Conservation (phyloP, 2,797 vertebrate genomes). For the Diplodus puntazzo region DNA sequence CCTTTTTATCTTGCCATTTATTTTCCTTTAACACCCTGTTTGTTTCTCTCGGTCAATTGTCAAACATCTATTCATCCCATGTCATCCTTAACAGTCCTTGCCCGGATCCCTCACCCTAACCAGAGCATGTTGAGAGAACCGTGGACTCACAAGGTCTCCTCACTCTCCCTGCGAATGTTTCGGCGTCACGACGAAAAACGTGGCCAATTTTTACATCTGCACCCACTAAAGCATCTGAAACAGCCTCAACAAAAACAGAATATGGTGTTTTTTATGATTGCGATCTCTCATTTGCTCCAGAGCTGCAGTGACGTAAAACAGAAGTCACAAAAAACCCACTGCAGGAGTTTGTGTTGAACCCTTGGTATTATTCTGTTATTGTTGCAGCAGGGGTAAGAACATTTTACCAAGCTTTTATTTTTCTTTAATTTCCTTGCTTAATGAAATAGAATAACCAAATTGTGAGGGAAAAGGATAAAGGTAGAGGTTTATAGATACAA, state of each 20-base stretch:
- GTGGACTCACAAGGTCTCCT: slow-evolving; percentile 10
- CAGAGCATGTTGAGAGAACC: slow-evolving; percentile 2
- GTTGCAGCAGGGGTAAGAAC: not conserved
- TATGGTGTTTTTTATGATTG: slow-evolving; percentile 44
- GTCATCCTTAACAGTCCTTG: slow-evolving; percentile 1
- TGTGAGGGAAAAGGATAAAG: not conserved
- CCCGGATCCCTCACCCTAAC: slow-evolving; percentile 18
- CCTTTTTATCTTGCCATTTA: slow-evolving; percentile 10
- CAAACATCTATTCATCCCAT: slow-evolving; percentile 4
- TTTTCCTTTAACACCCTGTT: not conserved
- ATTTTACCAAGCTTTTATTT: not conserved
- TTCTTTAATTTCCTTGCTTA: not conserved
- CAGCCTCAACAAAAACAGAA: slow-evolving; percentile 37
- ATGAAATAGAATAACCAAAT: too few species aligned
- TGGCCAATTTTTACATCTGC: slow-evolving; percentile 52
- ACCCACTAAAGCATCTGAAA: slow-evolving; percentile 37
- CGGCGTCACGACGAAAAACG: slow-evolving; percentile 29
- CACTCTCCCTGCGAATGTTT: slow-evolving; percentile 35
- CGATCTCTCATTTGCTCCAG: slow-evolving; percentile 53
- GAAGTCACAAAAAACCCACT: slow-evolving; percentile 33
- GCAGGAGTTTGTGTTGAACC: slow-evolving; percentile 6
- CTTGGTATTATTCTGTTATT: slow-evolving; percentile 1
- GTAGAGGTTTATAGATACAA: not conserved
- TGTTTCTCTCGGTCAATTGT: slow-evolving; percentile 18
- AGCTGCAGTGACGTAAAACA: slow-evolving; percentile 32